Conservation (phyloP, 35 echinoderm and acorn worm species). For the Ophioderma brevispina region DNA sequence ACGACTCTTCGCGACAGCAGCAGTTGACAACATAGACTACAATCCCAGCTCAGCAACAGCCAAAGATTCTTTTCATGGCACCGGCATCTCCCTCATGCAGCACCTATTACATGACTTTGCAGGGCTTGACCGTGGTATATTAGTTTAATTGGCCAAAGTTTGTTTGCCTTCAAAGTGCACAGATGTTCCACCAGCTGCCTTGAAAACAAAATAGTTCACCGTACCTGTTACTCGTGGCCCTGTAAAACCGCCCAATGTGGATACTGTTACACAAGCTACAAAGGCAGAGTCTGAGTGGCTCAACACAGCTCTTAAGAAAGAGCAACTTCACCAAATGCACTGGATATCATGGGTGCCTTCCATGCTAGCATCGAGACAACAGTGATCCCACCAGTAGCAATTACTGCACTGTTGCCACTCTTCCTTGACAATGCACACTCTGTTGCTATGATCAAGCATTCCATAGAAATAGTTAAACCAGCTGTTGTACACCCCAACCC, state of each 20-base stretch:
- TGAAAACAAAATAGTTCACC: background rate
- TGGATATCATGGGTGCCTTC: too few species aligned
- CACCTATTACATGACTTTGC: background rate
- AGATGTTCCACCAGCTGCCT: background rate
- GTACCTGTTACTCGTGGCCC: background rate
- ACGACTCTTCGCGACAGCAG: background rate
- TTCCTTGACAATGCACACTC: too few species aligned
- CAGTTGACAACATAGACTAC: background rate
- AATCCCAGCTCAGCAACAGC: slow-evolving; percentile 3
- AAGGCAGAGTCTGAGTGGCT: too few species aligned
- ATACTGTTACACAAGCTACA: background rate
- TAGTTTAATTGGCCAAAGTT: background rate
- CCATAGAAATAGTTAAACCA: too few species aligned
- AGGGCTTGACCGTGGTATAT: background rate
- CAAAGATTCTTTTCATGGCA: background rate
- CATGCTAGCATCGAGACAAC: too few species aligned
- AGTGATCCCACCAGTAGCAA: too few species aligned
- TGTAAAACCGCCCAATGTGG: background rate
- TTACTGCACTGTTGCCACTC: too few species aligned
- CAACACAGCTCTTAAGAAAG: background rate
- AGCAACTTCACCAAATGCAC: too few species aligned
- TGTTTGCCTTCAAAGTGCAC: background rate
- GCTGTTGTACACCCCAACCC: too few species aligned
- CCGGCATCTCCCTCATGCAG: too few species aligned
- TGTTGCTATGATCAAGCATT: too few species aligned